Evolutionary conservation across 2,113 vertebrate species (phyloP).

Genomic region (Festucalex cinctus): DNA sequence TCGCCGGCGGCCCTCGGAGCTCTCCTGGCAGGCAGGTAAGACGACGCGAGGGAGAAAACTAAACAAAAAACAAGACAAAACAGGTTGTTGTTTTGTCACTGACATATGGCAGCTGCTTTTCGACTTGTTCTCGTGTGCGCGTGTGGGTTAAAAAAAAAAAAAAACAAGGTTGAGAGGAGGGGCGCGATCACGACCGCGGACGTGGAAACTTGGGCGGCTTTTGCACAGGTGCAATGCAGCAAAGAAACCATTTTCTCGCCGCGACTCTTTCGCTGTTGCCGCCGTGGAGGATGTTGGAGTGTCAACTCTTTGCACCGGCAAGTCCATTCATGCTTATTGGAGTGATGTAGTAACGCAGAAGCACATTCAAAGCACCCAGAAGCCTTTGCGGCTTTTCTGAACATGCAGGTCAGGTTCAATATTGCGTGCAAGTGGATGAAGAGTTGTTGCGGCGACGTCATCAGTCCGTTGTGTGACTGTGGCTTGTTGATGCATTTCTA

Average conservation of each 20-base stretch:
- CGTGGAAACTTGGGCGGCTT: constrained; percentile 52
- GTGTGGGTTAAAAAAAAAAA: not conserved
- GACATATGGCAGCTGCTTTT: constrained; percentile 31
- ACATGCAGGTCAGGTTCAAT: not conserved
- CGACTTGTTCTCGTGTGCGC: not conserved
- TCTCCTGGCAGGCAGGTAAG: too few species aligned
- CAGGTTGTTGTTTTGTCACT: constrained; percentile 7
- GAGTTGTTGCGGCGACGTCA: not conserved
- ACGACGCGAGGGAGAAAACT: too few species aligned
- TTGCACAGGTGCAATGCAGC: constrained; percentile 72
- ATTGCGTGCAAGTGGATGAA: not conserved
- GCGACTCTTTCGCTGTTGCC: constrained; percentile 8
- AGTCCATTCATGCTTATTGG: not conserved
- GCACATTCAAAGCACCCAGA: not conserved
- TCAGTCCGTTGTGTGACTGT: not conserved
- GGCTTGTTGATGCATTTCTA: too few species aligned
- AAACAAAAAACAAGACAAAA: too few species aligned
- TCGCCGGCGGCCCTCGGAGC: not conserved
- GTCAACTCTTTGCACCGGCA: not conserved
- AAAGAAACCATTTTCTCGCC: constrained; percentile 40
- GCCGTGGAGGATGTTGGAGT: constrained; percentile 10
- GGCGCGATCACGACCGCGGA: constrained; percentile 28
- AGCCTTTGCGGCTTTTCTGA: too few species aligned
- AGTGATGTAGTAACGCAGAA: not conserved
- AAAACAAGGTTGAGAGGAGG: not conserved